Evolutionary conservation across 2,113 vertebrate species (phyloP).

Genomic region (Hucho hucho): DNA sequence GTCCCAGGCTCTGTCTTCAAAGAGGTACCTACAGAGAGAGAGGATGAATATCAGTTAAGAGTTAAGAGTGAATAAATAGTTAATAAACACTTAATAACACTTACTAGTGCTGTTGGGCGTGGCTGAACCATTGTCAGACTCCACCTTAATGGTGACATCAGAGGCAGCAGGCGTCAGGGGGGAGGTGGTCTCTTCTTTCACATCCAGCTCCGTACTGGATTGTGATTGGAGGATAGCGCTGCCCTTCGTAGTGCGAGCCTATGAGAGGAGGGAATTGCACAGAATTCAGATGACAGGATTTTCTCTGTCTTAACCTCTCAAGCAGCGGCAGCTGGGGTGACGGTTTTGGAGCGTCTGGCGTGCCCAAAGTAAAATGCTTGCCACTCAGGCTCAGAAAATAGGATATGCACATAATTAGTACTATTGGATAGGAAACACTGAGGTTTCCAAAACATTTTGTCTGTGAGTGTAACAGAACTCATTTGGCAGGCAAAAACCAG

Average conservation of each 20-base stretch:
- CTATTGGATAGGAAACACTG: too few relatives aligned
- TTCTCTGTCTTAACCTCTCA: background rate
- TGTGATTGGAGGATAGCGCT: conserved; percentile 86
- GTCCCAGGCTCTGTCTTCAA: conserved; percentile 75
- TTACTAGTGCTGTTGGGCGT: conserved; percentile 72
- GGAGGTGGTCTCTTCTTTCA: conserved; percentile 83
- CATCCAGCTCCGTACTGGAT: conserved; percentile 87
- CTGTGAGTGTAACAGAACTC: too few relatives aligned
- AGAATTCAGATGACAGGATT: background rate
- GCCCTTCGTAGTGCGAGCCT: conserved; percentile 82
- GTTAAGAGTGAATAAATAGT: background rate
- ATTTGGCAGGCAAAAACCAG: too few relatives aligned
- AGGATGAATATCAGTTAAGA: background rate
- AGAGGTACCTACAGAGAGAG: conserved; percentile 42
- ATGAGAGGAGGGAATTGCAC: background rate
- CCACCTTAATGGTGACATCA: conserved; percentile 75
- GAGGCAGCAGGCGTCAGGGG: conserved; percentile 55
- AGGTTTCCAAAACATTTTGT: too few relatives aligned
- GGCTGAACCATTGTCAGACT: conserved; percentile 77
- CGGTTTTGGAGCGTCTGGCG: too few relatives aligned
- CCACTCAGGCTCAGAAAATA: too few relatives aligned
- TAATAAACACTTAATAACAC: background rate
- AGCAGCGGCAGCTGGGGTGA: too few relatives aligned
- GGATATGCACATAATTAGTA: too few relatives aligned
- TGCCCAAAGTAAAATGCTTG: too few relatives aligned